Base-by-base conservation (phyloP, 2,888 invertebrate species). In the Parnassius smintheus region DNA sequence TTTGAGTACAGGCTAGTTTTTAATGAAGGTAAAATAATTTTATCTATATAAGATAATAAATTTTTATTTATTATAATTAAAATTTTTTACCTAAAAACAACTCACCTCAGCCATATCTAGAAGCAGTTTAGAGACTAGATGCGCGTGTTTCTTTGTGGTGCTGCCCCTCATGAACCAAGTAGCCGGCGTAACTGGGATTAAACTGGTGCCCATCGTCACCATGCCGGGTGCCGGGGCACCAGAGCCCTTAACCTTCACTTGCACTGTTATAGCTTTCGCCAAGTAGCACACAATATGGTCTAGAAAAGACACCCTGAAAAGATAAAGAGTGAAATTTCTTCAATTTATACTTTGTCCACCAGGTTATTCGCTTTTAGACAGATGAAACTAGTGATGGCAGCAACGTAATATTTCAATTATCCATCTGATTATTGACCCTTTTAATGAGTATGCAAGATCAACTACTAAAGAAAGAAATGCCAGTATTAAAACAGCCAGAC, bases 281-380 rank as follows among this genome's bases (percentile, higher is more conserved):
- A 99, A 95, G 70, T 98, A 97, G 67, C 97, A 95, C 63, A 98
- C 90, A 75, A 99, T 95, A 62, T 98, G 96, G 77, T 98, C 98
- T 62, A 98, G 86, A 63, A 98, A 94, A 2, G 97, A 97, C 48
- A 95, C 86, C 54, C 95, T 95, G 68, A 1, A 49, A 50, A n/a
- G 12, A 18, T 48, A n/a, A 57, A 13, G 42, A 12, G 35, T 35
- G 35, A 35, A 35, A 35, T 35, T 18, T 18, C 18, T 18, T 18
- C 1, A 18, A 18, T 18, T 35, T 35, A 3, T 35, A 4, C 4
- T 35, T 1, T 35, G 7, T 1, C 25, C 25, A 25, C 25, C 3
- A 2, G 25, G 3, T 25, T 25, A 25, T 2, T 18, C 18, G 18
- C 18, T 18, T 25, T 25, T 25, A 2, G 3, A 25, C 25, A 25